Conservation (phyloP, 64 coral and sea anemone species). For the Montipora sp. region DNA sequence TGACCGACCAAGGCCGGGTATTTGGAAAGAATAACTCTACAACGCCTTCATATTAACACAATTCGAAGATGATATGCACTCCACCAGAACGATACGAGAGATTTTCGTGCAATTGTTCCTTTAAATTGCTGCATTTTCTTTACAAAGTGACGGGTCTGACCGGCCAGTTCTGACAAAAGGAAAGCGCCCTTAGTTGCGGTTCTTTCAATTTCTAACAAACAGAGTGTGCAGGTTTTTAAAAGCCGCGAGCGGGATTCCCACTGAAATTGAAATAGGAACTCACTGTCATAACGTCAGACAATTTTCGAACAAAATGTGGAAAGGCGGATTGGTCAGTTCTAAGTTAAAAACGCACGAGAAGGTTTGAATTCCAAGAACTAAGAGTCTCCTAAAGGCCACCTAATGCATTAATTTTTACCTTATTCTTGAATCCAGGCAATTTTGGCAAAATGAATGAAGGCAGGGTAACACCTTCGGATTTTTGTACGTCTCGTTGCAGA, state of each 20-base stretch:
- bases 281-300: not conserved
- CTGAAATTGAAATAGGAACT: not conserved
- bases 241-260: not conserved
- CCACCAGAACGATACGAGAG: no score
- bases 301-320: not conserved
- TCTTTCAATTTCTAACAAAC: no score
- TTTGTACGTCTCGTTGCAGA: constrained; percentile 81
- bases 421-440: constrained; percentile 82
- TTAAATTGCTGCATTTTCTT: no score
- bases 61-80: no score
- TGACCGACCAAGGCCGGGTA: no score
- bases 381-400: not conserved
- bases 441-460: constrained; percentile 90
- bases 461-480: constrained; percentile 94
- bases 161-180: no score
- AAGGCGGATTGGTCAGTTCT: not conserved
- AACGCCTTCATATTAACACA: no score
- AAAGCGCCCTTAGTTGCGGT: no score
- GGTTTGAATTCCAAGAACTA: not conserved
- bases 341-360: not conserved
- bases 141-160: no score
- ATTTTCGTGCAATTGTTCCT: no score
- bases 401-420: constrained; percentile 16
- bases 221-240: not conserved
- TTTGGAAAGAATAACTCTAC: not conserved